Base-by-base conservation (phyloP, 2,888 invertebrate species). In the Autographa pulchrina region DNA sequence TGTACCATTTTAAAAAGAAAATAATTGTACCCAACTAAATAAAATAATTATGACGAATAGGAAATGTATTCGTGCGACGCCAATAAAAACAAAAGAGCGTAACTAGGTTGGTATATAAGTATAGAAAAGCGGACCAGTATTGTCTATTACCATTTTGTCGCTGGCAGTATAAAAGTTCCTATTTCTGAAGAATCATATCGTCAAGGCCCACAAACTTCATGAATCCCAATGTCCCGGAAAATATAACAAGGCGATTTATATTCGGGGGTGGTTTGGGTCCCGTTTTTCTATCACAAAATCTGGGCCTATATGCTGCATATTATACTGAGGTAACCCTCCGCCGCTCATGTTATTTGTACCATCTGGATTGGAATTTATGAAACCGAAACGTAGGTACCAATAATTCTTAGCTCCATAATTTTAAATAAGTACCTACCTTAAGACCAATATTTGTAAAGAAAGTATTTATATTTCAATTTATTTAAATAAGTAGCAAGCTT, bases 181-280 rank as follows among this genome's bases (percentile, higher is more conserved):
- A 85, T 89, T 87, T 88, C 85, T 83, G 89, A 86, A 87, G 86
- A 89, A 88, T 86, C 89, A 88, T 89, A 88, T 90, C 92, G 93
- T 91, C 92, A 92, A 88, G 93, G 89, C 88, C 88, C 92, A 90
- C 92, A 92, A 92, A 94, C 93, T 94, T 87, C 93, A 96, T 96
- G 96, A 96, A 95, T 96, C 90, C 91, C 93, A 96, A 95, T 96
- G 94, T 93, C 84, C 92, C 94, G 93, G 94, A 94, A 95, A 95
- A 96, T 95, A 94, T 96, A 95, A 96, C 92, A 92, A 95, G 95
- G 90, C 92, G 92, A 95, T 96, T 96, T 96, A 95, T 96, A 96
- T 96, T 93, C 96, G 89, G 88, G 90, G 88, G 90, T 83, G 90
- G 93, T 91, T 86, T 85, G 89, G 90, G 89, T 82, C 86, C 86